Percentiles rank a stretch among this genome's conserved stretches.
These are phyloP conservation scores for Ceryle rudis DNA, from an alignment of 2,797 vertebrate genomes.

Conservation along the genomic window DNA sequence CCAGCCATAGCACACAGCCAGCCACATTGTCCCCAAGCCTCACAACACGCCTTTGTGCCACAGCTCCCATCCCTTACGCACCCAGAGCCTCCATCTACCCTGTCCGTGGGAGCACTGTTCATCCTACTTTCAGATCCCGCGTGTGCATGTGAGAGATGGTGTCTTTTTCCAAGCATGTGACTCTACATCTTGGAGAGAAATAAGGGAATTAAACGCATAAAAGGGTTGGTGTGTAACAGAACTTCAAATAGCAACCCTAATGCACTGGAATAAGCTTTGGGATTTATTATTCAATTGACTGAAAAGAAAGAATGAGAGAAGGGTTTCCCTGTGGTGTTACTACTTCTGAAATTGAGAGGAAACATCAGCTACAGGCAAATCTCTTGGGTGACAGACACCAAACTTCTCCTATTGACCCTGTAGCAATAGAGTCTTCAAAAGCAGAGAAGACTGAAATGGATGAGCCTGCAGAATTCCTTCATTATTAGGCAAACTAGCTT, in stretches of 20 bases:
- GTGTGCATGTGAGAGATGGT: neutral
- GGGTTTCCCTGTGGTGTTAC: neutral
- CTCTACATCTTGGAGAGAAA: neutral
- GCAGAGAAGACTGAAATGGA: slow-evolving; percentile 9
- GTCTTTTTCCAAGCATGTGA: neutral
- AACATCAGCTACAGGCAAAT: slow-evolving; percentile 28
- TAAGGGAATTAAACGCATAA: slow-evolving; percentile 13
- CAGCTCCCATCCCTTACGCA: neutral
- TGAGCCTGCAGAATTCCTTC: slow-evolving; percentile 45
- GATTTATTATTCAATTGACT: slow-evolving; percentile 53
- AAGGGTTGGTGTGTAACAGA: neutral
- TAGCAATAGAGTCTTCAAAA: slow-evolving; percentile 37
- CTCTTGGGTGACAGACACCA: slow-evolving; percentile 9
- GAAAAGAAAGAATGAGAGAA: neutral
- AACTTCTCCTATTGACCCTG: slow-evolving; percentile 4
- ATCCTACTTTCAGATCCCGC: neutral
- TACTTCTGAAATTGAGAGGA: slow-evolving; percentile 11
- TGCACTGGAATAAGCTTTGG: slow-evolving; percentile 11
- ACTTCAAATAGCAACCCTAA: slow-evolving; percentile 45
- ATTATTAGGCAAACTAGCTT: slow-evolving; percentile 8
- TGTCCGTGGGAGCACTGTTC: neutral
- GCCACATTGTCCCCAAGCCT: neutral
- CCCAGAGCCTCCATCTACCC: neutral
- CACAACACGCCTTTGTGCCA: neutral
- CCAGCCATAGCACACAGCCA: neutral